These are phyloP conservation scores for Papilio glaucus DNA, from an alignment of 1,140 invertebrate genomes.

Conservation along the genomic window DNA sequence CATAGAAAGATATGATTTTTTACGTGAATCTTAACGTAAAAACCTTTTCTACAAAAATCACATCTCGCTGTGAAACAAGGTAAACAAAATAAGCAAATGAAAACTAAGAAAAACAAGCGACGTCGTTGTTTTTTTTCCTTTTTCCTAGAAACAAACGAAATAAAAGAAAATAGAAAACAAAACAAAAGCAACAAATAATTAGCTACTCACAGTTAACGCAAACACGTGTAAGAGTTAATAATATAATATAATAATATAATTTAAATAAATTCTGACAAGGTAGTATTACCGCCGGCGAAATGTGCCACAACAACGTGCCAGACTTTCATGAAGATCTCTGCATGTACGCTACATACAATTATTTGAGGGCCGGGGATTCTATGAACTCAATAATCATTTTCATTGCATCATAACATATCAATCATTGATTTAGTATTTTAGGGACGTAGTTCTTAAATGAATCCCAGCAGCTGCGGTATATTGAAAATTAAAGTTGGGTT, in stretches of 20 bases:
- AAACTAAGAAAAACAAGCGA: too few species aligned
- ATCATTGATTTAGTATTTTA: slow-evolving; percentile 1
- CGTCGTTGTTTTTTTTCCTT: too few species aligned
- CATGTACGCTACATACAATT: not conserved
- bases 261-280: slow-evolving; percentile 3
- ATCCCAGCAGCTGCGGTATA: not conserved
- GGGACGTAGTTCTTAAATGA: not conserved
- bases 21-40: too few species aligned
- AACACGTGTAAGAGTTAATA: not conserved
- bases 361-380: not conserved
- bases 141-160: too few species aligned
- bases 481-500: not conserved
- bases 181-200: too few species aligned
- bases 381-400: slow-evolving; percentile 16
- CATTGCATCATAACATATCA: slow-evolving; percentile 10
- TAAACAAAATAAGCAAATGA: too few species aligned
- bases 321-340: slow-evolving; percentile 6
- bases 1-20: too few species aligned
- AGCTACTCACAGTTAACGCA: not conserved
- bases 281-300: slow-evolving; percentile 8
- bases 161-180: too few species aligned
- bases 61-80: too few species aligned
- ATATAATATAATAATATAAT: not conserved
- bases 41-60: too few species aligned
- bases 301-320: slow-evolving; percentile 8